phyloP scores from a whole-genome alignment of 2,113 vertebrate genomes.

The Ophiodon elongatus region DNA sequence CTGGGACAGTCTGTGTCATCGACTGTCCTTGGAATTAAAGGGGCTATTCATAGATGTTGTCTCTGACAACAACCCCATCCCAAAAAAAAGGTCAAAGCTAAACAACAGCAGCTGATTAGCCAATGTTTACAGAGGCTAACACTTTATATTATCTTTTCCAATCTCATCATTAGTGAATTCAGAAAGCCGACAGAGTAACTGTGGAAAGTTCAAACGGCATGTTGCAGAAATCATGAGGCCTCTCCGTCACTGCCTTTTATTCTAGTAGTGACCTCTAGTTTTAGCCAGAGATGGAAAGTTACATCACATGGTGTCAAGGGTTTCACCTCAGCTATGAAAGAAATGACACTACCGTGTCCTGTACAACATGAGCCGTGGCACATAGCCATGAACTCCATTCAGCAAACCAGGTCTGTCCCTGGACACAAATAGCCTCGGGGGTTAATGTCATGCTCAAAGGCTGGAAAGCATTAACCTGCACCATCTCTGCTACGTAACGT shows the following conservation, averaged over 20 bases:
- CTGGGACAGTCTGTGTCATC: slow-evolving; percentile 11
- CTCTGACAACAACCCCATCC: neutral
- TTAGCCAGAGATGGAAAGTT: slow-evolving; percentile 60
- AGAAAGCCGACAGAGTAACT: neutral
- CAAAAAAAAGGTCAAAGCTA: slow-evolving; percentile 18
- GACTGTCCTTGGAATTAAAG: slow-evolving; percentile 50
- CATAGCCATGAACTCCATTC: slow-evolving; percentile 43
- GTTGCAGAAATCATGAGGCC: slow-evolving; percentile 11
- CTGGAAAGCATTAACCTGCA: slow-evolving; percentile 31
- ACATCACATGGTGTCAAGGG: slow-evolving; percentile 60
- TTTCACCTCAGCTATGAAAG: slow-evolving; percentile 55
- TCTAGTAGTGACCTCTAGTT: slow-evolving; percentile 38
- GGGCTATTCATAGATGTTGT: slow-evolving; percentile 12
- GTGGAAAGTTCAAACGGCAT: slow-evolving; percentile 6
- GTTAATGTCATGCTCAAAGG: slow-evolving; percentile 29
- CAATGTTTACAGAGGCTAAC: slow-evolving; percentile 27
- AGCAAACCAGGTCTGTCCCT: slow-evolving; percentile 14
- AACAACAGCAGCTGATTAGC: slow-evolving; percentile 23
- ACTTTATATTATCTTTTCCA: slow-evolving; percentile 7
- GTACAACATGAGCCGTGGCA: slow-evolving; percentile 63
- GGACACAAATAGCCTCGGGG: slow-evolving; percentile 55
- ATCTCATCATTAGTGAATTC: slow-evolving; percentile 21
- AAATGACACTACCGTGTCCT: slow-evolving; percentile 60
- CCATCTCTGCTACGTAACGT: neutral
- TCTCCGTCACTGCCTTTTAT: neutral